Conservation (phyloP, 2,888 invertebrate genomes). For the Orthonychiurus folsomi region DNA sequence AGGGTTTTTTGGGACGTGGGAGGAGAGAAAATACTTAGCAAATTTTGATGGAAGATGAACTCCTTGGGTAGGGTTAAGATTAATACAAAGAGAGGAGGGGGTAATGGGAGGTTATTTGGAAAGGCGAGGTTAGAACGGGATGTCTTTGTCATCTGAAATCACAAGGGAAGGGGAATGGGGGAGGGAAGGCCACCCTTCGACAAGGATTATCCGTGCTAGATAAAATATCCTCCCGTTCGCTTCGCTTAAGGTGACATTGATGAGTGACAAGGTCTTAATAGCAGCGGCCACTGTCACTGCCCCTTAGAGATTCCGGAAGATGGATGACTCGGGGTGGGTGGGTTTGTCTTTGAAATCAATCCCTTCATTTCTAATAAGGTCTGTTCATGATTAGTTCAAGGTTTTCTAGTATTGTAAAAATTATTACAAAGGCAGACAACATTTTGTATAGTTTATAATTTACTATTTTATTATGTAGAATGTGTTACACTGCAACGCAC, state of each 20-base stretch:
- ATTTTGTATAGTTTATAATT: too few relatives aligned
- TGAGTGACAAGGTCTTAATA: constrained; percentile 34
- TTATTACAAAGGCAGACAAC: too few relatives aligned
- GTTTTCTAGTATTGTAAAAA: too few relatives aligned
- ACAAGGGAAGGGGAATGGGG: constrained; percentile 1
- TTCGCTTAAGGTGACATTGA: constrained; percentile 22
- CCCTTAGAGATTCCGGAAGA: constrained; percentile 32
- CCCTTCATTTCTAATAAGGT: neutral
- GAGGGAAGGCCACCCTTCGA: too few relatives aligned
- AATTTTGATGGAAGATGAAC: too few relatives aligned
- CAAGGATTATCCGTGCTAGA: neutral
- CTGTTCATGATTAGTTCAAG: neutral
- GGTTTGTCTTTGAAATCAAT: neutral
- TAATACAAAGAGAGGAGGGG: neutral
- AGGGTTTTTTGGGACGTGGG: too few relatives aligned
- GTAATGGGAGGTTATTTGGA: neutral
- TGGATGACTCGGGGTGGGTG: constrained; percentile 23
- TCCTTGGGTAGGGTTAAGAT: too few relatives aligned
- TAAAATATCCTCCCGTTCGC: neutral
- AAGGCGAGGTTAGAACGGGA: neutral
- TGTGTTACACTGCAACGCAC: too few relatives aligned
- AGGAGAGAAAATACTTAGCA: too few relatives aligned
- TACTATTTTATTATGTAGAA: too few relatives aligned
- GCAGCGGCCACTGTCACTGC: constrained; percentile 29
- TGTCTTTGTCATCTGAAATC: neutral